These are phyloP conservation scores for Steatocranus sp. DNA, from an alignment of 2,797 vertebrate genomes.

Conservation along the genomic window DNA sequence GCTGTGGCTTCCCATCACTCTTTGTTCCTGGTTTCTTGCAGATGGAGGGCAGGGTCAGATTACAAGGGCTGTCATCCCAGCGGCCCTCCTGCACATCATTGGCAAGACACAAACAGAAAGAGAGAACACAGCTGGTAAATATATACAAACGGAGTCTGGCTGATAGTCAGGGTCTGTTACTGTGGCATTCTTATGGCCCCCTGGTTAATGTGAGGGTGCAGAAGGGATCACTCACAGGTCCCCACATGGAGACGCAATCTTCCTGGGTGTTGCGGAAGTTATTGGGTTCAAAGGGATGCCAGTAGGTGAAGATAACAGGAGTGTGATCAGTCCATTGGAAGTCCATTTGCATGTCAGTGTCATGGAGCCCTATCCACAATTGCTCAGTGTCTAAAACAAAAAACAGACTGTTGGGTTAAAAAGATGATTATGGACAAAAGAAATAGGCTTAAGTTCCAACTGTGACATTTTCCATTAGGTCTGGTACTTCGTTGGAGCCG, in stretches of 20 bases:
- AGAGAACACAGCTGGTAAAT: constrained; percentile 43
- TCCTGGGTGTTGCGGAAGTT: constrained; percentile 93
- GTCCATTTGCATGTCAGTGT: constrained; percentile 93
- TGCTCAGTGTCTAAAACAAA: constrained; percentile 83
- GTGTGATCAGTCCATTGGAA: constrained; percentile 96
- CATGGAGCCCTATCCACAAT: constrained; percentile 95
- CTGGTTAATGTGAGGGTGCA: background rate
- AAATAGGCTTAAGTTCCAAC: background rate
- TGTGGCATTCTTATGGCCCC: background rate
- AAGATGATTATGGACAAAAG: background rate
- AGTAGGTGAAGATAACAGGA: constrained; percentile 90
- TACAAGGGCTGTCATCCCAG: constrained; percentile 97
- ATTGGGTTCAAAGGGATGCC: constrained; percentile 97
- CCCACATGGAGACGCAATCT: constrained; percentile 96
- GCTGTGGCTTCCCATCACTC: constrained; percentile 78
- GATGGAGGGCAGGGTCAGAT: constrained; percentile 89
- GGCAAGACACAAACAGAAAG: constrained; percentile 34
- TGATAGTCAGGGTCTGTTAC: background rate
- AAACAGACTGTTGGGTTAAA: background rate
- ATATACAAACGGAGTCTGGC: constrained; percentile 22
- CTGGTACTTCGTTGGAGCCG: background rate
- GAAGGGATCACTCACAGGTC: constrained; percentile 80
- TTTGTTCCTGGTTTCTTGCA: constrained; percentile 90
- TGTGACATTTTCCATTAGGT: constrained; percentile 2
- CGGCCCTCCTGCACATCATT: constrained; percentile 83